These are phyloP conservation scores for Sakesphorus luctuosus DNA, from an alignment of 2,113 vertebrate genomes.

Conservation along the genomic window DNA sequence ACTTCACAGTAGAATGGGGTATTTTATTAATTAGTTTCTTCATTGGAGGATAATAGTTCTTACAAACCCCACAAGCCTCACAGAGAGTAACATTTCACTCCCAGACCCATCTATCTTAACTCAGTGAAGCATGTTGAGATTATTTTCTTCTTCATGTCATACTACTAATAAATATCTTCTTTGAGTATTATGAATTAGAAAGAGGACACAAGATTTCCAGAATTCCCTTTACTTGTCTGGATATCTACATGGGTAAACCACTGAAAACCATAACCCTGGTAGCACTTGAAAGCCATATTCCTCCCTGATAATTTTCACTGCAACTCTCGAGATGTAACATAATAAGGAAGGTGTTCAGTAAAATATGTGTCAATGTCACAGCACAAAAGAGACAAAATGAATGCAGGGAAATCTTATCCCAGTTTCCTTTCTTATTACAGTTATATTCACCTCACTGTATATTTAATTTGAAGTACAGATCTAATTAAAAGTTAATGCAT, in stretches of 20 bases:
- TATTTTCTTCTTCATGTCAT: neutral
- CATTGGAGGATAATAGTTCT: neutral
- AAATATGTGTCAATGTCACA: conserved; percentile 1
- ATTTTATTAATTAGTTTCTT: neutral
- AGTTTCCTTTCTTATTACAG: neutral
- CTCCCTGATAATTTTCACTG: neutral
- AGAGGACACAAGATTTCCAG: neutral
- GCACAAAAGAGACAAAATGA: conserved; percentile 21
- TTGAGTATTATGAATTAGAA: neutral
- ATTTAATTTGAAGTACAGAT: conserved; percentile 12
- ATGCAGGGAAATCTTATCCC: neutral
- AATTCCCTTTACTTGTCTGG: neutral
- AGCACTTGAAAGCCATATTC: neutral
- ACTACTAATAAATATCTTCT: neutral
- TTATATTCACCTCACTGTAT: neutral
- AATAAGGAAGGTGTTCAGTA: neutral
- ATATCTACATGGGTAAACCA: neutral
- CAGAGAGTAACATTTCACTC: neutral
- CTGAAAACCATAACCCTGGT: neutral
- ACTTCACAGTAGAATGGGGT: neutral
- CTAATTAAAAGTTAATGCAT: conserved; percentile 69
- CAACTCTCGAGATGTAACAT: neutral
- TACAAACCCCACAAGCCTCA: neutral
- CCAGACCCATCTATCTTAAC: neutral
- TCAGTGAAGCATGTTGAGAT: neutral